These are phyloP conservation scores for Myotis yumanensis DNA, from an alignment of 2,113 vertebrate species.

Conservation along the genomic window DNA sequence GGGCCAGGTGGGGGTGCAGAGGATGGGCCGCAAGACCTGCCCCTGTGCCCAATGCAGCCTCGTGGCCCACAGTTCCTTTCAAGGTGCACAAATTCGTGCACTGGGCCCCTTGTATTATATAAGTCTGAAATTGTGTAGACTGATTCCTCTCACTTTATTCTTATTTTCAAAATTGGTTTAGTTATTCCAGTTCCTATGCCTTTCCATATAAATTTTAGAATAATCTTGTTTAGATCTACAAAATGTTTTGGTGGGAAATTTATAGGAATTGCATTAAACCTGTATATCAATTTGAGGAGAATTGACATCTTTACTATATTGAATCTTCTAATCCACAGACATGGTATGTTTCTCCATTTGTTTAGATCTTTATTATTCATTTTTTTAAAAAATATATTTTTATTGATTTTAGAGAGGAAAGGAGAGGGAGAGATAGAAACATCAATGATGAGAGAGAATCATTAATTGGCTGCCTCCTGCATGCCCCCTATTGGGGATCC, in stretches of 20 bases:
- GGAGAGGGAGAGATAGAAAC: too few relatives aligned
- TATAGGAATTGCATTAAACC: neutral
- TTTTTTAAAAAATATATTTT: too few relatives aligned
- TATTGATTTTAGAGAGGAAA: too few relatives aligned
- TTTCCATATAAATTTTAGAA: neutral
- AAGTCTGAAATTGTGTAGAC: neutral
- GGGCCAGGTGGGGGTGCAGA: fast-evolving
- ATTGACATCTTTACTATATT: neutral
- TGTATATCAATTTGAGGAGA: neutral
- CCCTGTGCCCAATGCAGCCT: too few relatives aligned
- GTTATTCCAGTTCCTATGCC: neutral
- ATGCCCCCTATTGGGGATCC: too few relatives aligned
- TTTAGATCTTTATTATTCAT: neutral
- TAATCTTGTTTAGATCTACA: neutral
- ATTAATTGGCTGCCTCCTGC: too few relatives aligned
- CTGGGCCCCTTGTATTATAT: too few relatives aligned
- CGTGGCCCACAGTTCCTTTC: too few relatives aligned
- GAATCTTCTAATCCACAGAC: neutral
- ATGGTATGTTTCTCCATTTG: neutral
- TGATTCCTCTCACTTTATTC: neutral
- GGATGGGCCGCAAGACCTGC: too few relatives aligned
- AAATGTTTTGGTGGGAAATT: neutral
- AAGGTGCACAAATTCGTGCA: too few relatives aligned
- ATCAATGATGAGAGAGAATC: too few relatives aligned
- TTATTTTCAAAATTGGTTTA: neutral